Conservation (phyloP, 1,140 invertebrate species). For the Myzus persicae region DNA sequence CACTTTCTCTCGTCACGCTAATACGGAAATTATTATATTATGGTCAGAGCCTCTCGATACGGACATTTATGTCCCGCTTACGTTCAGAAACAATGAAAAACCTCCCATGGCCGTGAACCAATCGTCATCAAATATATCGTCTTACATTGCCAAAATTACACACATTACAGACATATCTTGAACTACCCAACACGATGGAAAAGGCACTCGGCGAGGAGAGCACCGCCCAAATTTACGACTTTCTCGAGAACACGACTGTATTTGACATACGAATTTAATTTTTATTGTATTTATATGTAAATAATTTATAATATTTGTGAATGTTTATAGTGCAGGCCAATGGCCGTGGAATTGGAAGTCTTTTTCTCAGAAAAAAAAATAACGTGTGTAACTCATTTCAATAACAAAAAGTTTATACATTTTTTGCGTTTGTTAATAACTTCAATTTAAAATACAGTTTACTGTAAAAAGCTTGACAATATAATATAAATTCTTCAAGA, state of each 20-base stretch:
- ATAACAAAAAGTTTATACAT: not conserved
- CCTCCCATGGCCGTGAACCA: not conserved
- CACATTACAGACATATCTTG: too few relatives aligned
- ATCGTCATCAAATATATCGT: not conserved
- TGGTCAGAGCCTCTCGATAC: not conserved
- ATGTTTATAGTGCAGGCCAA: not conserved
- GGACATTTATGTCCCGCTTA: not conserved
- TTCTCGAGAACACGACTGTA: not conserved
- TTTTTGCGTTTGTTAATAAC: not conserved
- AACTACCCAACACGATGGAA: not conserved
- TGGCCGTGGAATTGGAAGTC: not conserved
- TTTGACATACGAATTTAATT: not conserved
- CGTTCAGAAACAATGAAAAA: not conserved
- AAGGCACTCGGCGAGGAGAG: not conserved
- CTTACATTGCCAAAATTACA: too few relatives aligned
- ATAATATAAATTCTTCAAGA: not conserved
- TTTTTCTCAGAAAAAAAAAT: not conserved
- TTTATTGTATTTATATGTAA: not conserved
- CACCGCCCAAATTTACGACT: not conserved
- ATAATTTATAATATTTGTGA: constrained; percentile 6
- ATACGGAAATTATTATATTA: too few relatives aligned
- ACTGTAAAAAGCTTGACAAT: not conserved
- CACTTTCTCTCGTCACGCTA: not conserved
- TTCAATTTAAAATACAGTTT: not conserved
- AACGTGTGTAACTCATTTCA: not conserved